Evolutionary conservation across 2,888 invertebrate species (phyloP), one percentile per base, ranked within the genome.

Genomic region (Eristalinus aeneus): DNA sequence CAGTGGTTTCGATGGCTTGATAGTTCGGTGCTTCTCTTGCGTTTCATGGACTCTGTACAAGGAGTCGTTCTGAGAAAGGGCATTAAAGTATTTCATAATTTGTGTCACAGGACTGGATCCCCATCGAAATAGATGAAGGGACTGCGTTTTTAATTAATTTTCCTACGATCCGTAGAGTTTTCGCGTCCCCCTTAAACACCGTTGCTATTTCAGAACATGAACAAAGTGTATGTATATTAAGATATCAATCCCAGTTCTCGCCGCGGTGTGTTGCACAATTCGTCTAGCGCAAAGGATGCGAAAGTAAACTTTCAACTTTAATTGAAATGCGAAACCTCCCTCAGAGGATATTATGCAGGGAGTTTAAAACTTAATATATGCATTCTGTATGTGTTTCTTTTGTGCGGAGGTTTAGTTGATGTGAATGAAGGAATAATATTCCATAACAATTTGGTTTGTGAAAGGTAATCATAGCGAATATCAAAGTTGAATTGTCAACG

Each of bases 71-170:
- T 27, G 53, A n/a, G 22, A 34, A 23, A 10, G 27, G 11, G 2
- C 34, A 63, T 63, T 61, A 31, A 53, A 27, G 36, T 34, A 64
- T 73, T 64, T 34, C 46, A 32, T 61, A 31, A 67, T 54, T 32
- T 53, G 32, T 22, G 60, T 67, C 65, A 60, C 27, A 31, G 27
- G 39, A 16, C 39, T 31, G 36, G 39, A 60, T 71, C 46, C 61
- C 46, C 16, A 2, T 56, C 56, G 20, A 23, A 27, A 61, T 23
- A 12, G 61, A 72, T n/a, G 60, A 72, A 61, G 46, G 60, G 71
- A 72, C 46, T 60, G 61, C 22, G n/a, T 61, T 72, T 61, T 72
- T 72, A 72, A 72, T 72, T 72, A 72, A 72, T 46, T 61, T 53
- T 39, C 61, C 60, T 20, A 8, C 39, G 39, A n/a, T 20, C 39